A percentile compares a stretch with the other conserved stretches of the same genome.
phyloP scores from a whole-genome alignment of 2,113 vertebrate genomes.

The Dipodomys ordii region DNA sequence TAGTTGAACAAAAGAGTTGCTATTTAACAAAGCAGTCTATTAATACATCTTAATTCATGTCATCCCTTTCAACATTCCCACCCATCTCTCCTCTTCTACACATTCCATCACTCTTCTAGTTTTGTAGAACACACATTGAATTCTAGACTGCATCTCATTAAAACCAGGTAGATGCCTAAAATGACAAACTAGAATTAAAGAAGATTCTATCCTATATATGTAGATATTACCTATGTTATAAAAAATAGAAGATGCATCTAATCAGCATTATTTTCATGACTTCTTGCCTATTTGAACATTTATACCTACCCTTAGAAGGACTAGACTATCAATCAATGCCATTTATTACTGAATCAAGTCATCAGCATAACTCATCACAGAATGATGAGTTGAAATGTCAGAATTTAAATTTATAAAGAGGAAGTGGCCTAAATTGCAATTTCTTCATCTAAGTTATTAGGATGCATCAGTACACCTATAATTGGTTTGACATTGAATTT shows the following conservation, averaged over 20 bases:
- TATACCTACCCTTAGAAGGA: neutral
- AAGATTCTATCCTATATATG: neutral
- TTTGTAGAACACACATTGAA: too few species aligned
- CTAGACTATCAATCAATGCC: neutral
- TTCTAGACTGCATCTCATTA: too few species aligned
- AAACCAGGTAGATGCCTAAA: neutral
- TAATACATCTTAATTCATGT: too few species aligned
- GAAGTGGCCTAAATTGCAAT: slow-evolving; percentile 23
- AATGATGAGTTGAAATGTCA: neutral
- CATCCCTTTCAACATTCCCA: too few species aligned
- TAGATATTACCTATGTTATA: neutral
- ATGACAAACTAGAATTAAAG: neutral
- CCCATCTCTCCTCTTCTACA: too few species aligned
- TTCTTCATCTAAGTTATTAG: slow-evolving; percentile 64
- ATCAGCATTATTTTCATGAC: neutral
- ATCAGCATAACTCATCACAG: slow-evolving; percentile 44
- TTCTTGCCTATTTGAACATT: neutral
- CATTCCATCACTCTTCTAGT: too few species aligned
- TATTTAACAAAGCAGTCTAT: too few species aligned
- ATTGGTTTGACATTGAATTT: slow-evolving; percentile 77
- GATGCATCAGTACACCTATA: slow-evolving; percentile 61
- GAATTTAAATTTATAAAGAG: slow-evolving; percentile 63
- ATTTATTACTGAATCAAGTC: neutral
- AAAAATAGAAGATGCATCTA: neutral
- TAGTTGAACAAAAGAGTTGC: too few species aligned